These are phyloP conservation scores for Oncorhynchus nerka DNA, from an alignment of 2,113 vertebrate species.

Conservation along the genomic window DNA sequence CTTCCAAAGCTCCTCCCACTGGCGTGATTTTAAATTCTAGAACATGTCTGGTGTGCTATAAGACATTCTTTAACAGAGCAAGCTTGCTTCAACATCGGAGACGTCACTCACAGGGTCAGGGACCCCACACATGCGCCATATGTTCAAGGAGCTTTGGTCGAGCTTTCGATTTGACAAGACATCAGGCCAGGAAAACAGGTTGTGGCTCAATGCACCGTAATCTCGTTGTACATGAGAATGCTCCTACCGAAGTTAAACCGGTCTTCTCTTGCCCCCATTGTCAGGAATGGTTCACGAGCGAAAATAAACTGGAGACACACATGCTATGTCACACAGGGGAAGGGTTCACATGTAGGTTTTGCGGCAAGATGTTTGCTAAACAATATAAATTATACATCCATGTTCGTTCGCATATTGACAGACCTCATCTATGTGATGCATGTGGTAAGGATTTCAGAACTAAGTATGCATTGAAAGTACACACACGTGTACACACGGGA, in stretches of 20 bases:
- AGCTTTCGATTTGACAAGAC: not conserved
- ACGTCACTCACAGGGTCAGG: not conserved
- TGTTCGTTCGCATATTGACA: not conserved
- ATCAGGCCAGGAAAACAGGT: not conserved
- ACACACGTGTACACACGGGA: not conserved
- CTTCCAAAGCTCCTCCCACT: not conserved
- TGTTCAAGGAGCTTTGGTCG: not conserved
- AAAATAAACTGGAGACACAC: not conserved
- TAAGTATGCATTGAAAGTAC: not conserved
- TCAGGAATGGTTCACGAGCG: not conserved
- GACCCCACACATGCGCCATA: not conserved
- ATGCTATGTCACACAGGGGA: not conserved
- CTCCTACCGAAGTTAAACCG: not conserved
- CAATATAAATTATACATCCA: not conserved
- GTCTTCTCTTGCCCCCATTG: not conserved
- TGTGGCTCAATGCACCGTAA: not conserved
- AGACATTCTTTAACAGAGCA: not conserved
- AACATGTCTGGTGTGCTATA: not conserved
- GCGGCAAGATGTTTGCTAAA: not conserved
- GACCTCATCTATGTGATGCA: not conserved
- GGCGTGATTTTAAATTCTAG: not conserved
- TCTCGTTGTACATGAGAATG: not conserved
- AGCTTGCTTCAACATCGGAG: not conserved
- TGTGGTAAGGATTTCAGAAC: not conserved
- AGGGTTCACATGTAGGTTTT: not conserved